Evolutionary conservation across 1,140 invertebrate species (phyloP), one percentile per base, ranked within the genome.

Genomic region (Drosophila murphyi): DNA sequence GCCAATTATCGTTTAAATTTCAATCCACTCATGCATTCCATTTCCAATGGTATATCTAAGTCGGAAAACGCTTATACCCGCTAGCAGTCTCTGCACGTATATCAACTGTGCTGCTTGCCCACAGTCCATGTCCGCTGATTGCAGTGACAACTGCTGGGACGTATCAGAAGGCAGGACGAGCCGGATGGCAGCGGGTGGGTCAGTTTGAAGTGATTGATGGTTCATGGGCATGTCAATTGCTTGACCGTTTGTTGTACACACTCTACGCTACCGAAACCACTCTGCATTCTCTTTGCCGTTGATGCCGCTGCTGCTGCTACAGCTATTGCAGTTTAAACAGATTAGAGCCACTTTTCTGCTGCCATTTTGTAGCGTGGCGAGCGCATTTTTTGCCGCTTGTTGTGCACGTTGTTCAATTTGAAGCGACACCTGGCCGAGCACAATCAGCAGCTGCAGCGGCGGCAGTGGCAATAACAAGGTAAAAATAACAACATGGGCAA

Each of bases 221-320:
- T 82, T 89, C 76, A 76, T 75, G 77, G 83, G 69, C 80, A 87
- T 87, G 83, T 87, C 82, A 88, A 87, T 88, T 80, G 83, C 75
- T 77, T 69, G 72, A 76, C 67, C 70, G 72, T 75, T 75, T 71
- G 72, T 64, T 75, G 65, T 50, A 62, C 50, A 55, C 55, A 63
- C 59, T 62, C 34, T 28, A 6, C 63, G 48, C 34, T 50, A n/a
- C 31, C n/a, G 54, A 34, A n/a, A 3, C 47, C 65, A 12, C 52
- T 45, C 41, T 48, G 41, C 50, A 69, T 70, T 60, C 67, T 35
- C 48, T 60, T 76, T 64, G 60, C 60, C 29, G 59, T 39, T 55
- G 60, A 29, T 65, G 60, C 64, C 37, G 64, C 54, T 64, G 60
- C 51, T 81, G 85, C 83, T 41, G 7, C 10, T 37, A 7, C 39